These are phyloP conservation scores for Scotopteryx bipunctaria DNA, from an alignment of 2,888 invertebrate species.

Conservation along the genomic window DNA sequence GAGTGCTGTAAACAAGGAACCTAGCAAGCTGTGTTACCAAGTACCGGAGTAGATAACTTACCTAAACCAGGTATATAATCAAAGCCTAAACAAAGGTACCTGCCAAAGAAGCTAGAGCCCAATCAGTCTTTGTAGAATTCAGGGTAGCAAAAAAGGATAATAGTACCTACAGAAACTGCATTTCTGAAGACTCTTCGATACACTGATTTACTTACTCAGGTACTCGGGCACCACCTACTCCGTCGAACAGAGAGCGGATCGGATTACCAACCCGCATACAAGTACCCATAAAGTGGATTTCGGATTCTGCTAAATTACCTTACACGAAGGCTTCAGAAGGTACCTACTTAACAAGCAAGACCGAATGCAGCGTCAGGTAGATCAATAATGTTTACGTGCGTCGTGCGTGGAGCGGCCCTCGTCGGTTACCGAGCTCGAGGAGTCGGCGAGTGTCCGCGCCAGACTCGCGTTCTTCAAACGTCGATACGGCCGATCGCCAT, in stretches of 20 bases:
- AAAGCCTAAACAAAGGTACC: no score
- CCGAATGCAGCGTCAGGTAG: slow-evolving; percentile 23
- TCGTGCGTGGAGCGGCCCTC: slow-evolving; percentile 9
- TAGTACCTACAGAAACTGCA: slow-evolving; percentile 4
- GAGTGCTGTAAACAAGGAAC: neutral
- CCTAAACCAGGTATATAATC: no score
- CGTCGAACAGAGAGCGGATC: slow-evolving; percentile 26
- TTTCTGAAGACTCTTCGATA: slow-evolving; percentile 24
- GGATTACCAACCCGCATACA: slow-evolving; percentile 25
- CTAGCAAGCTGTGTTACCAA: no score
- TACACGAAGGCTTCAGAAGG: slow-evolving; percentile 12
- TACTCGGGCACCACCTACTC: slow-evolving; percentile 17
- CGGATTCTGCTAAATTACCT: slow-evolving; percentile 6
- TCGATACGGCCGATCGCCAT: neutral
- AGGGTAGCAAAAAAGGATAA: neutral
- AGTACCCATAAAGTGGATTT: slow-evolving; percentile 7
- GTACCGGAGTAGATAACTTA: no score
- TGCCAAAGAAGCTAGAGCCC: no score
- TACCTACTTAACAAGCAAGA: no score
- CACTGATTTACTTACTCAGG: slow-evolving; percentile 30
- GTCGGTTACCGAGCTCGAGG: neutral
- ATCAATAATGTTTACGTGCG: slow-evolving; percentile 37
- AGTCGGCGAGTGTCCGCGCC: slow-evolving; percentile 5
- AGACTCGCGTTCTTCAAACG: neutral
- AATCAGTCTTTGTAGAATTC: no score